Evolutionary conservation across 2,888 invertebrate species (phyloP).

Genomic region (Acronicta leporina): DNA sequence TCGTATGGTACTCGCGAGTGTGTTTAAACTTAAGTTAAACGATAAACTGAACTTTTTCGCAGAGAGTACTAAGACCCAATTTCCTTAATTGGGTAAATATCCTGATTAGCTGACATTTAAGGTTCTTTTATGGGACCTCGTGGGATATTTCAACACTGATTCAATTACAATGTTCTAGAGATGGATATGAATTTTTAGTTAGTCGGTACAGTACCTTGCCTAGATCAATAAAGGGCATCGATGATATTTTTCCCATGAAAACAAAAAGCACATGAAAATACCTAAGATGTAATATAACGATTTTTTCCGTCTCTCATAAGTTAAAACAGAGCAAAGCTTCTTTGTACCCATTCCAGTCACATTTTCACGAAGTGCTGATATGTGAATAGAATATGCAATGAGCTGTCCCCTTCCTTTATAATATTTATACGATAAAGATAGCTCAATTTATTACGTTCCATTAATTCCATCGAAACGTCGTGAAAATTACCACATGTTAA

Average conservation of each 20-base stretch:
- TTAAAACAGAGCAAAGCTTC: conserved; percentile 58
- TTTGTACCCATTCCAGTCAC: conserved; percentile 65
- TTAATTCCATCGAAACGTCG: conserved; percentile 54
- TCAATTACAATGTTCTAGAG: too few species aligned
- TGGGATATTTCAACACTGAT: too few species aligned
- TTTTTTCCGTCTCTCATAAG: conserved; percentile 46
- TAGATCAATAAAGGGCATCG: too few species aligned
- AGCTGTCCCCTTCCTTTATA: conserved; percentile 70
- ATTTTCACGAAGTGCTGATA: conserved; percentile 76
- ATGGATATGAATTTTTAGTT: too few species aligned
- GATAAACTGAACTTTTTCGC: conserved; percentile 2
- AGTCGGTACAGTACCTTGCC: background rate
- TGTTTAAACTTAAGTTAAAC: background rate
- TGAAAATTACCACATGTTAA: conserved; percentile 42
- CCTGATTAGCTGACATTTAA: background rate
- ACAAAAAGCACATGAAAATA: too few species aligned
- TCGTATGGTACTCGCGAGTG: conserved; percentile 1
- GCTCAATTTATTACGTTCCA: conserved; percentile 75
- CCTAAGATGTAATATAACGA: conserved; percentile 21
- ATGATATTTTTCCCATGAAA: too few species aligned
- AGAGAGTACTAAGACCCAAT: background rate
- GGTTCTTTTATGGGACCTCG: too few species aligned
- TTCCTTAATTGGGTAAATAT: too few species aligned
- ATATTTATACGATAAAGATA: conserved; percentile 73
- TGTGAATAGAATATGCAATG: conserved; percentile 78